Base-by-base conservation (phyloP, 1,140 invertebrate species). In the Orussus abietinus region DNA sequence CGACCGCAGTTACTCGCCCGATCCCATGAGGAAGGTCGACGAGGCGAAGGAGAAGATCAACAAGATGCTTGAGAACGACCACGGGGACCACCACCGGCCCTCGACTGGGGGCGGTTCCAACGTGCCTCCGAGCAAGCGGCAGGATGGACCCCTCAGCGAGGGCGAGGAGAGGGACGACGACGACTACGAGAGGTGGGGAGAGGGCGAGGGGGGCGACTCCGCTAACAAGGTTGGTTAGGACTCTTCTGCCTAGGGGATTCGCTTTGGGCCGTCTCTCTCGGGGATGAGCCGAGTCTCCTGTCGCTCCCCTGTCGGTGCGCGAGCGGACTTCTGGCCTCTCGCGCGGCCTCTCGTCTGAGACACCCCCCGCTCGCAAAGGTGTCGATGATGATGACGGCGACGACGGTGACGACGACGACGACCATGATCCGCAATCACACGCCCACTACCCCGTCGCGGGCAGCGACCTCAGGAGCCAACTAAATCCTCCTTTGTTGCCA, bases 141-240 rank as follows among this genome's bases (percentile, higher is more conserved):
- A 80, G 32, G 79, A 81, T 48, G 81, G 81, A 36, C 81, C 83
- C 36, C 65, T 84, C 44, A 84, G 82, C 57, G 82, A 85, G 55
- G 83, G 82, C 4, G 83, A 85, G 54, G 84, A 84, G 47, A 76
- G 83, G 41, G 83, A 85, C 56, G 80, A 81, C 42, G 79, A 83
- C 28, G 70, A 73, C 44, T 73, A 72, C 52, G 70, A 72, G 42
- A 62, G 64, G 18, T 73, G 70, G 69, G 64, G 61, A 39, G 55
- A 56, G 25, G 51, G 50, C 30, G 60, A 60, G 32, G 48, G 51
- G 21, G 57, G 51, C 21, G 60, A 62, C 14, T 33, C 55, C 20
- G 38, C 58, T 15, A 63, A 52, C 38, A 73, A 73, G 58, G 65
- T 66, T 59, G 62, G 54, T 59, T 61, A 62, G 56, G 48, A 49